Conservation (phyloP, 2,888 invertebrate species). For the Dynastes tityus region DNA sequence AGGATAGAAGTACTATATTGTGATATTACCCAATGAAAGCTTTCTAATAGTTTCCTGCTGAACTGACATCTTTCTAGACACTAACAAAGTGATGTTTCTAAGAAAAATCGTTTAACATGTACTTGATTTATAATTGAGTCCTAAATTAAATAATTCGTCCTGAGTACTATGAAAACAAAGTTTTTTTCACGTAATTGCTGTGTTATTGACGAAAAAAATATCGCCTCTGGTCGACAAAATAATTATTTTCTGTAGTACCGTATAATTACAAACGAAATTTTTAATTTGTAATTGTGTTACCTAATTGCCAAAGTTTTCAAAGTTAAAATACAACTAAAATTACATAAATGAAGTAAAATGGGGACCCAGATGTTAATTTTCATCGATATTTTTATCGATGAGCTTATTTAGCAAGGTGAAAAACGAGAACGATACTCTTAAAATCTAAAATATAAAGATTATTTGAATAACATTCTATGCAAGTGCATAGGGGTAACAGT, state of each 20-base stretch:
- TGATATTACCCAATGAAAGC: slow-evolving; percentile 25
- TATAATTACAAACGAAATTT: no score
- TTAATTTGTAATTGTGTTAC: no score
- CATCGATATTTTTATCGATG: slow-evolving; percentile 9
- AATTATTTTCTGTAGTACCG: no score
- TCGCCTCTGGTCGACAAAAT: no score
- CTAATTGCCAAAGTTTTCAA: no score
- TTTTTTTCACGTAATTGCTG: no score
- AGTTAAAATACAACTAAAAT: no score
- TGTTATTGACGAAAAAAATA: no score
- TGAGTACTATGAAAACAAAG: no score
- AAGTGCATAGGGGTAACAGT: background rate
- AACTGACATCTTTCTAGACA: background rate
- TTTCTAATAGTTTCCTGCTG: background rate
- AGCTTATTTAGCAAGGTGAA: slow-evolving; percentile 42
- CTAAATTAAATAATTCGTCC: no score
- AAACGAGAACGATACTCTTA: slow-evolving; percentile 49
- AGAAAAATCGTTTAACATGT: background rate
- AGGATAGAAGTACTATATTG: no score
- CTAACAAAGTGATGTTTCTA: background rate
- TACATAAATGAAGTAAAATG: no score
- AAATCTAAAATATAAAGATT: slow-evolving; percentile 31
- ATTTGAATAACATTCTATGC: background rate
- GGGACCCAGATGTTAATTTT: background rate
- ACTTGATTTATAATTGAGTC: background rate